phyloP scores from a whole-genome alignment of 2,113 vertebrate species.

The Ictidomys tridecemlineatus region DNA sequence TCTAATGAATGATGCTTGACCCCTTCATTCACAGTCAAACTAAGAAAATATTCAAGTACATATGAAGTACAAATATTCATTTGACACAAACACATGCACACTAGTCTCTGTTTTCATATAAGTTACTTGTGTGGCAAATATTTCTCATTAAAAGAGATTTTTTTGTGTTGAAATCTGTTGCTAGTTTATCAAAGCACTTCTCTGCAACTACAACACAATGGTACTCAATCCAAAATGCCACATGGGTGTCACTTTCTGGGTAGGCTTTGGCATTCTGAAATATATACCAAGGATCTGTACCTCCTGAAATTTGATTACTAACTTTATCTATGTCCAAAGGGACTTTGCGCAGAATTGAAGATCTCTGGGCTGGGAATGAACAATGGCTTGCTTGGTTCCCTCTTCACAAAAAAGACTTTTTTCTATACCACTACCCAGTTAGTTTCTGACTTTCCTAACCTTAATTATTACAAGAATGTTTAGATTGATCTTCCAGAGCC shows the following conservation, averaged over 20 bases:
- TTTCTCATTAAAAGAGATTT: constrained; percentile 43
- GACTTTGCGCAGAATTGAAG: neutral
- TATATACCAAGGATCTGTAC: neutral
- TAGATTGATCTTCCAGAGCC: neutral
- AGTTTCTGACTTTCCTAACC: neutral
- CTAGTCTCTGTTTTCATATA: constrained; percentile 81
- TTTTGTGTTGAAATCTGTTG: constrained; percentile 70
- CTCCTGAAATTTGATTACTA: constrained; percentile 31
- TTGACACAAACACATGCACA: constrained; percentile 49
- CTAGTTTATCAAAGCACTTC: constrained; percentile 74
- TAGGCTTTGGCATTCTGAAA: constrained; percentile 42
- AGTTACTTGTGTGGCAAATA: constrained; percentile 51
- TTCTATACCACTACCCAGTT: neutral
- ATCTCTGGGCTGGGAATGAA: neutral
- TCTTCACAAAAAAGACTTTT: neutral
- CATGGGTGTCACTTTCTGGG: constrained; percentile 4
- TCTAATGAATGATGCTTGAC: constrained; percentile 77
- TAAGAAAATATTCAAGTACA: constrained; percentile 85
- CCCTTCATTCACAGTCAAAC: constrained; percentile 83
- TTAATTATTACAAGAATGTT: neutral
- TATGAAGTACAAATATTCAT: constrained; percentile 87
- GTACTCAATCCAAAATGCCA: constrained; percentile 51
- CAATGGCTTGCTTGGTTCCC: neutral
- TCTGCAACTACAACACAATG: neutral
- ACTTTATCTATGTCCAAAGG: neutral